Evolutionary conservation across 2,888 invertebrate species (phyloP), one percentile per base, ranked within the genome.

Genomic region (Resseliella maxima): DNA sequence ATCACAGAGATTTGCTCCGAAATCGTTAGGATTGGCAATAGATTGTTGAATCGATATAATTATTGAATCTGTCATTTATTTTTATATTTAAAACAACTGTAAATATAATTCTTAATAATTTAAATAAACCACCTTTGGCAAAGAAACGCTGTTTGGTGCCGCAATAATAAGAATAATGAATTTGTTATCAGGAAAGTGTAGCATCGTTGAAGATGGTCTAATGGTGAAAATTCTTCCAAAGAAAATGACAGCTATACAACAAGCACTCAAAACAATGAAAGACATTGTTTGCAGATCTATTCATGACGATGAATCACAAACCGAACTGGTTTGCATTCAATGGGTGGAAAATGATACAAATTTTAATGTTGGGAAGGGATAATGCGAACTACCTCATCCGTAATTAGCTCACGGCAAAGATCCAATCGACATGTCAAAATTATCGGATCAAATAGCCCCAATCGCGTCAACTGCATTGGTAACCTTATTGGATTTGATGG

Each of bases 161-260:
- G n/a, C n/a, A n/a, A n/a, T n/a, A n/a, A n/a, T n/a, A n/a, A n/a
- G n/a, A n/a, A n/a, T n/a, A n/a, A n/a, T n/a, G n/a, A n/a, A n/a
- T n/a, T n/a, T n/a, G n/a, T n/a, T 96, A 36, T 94, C 94, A 6
- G 96, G 96, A 0, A 96, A 96, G 90, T 96, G 96, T 2, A 95
- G 95, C 89, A 96, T 97, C 87, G 95, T 97, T 6, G 97, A 97
- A 90, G 97, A 97, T 89, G 97, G 97, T 0, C 92, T 97, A 6
- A 96, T 97, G 95, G 95, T 97, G 15, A 96, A 97, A 91, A 94
- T 95, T 87, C 92, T 94, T 88, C 92, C 94, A 0, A 93, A 94
- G 87, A 94, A 94, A 89, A 94, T 95, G 94, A 91, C 92, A 87
- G 93, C 94, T 85, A 92, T 96, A 72, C 93, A 95, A 87, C 94